Evolutionary conservation across 2,888 invertebrate genomes (phyloP).

Genomic region (Aporophyla lueneburgensis): DNA sequence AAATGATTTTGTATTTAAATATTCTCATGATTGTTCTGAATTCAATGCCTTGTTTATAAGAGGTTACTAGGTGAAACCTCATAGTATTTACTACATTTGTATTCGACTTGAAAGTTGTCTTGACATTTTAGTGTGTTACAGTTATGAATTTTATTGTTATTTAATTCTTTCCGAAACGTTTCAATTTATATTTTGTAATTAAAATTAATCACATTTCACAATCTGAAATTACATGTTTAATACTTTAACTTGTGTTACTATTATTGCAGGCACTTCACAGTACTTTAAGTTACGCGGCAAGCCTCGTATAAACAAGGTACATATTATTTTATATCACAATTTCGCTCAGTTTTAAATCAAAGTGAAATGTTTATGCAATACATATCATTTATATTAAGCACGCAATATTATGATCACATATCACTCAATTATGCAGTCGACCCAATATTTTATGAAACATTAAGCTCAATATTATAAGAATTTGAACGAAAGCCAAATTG

Average conservation of each 20-base stretch:
- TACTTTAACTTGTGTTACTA: constrained; percentile 54
- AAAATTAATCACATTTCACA: background rate
- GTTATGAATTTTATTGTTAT: background rate
- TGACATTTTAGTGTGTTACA: background rate
- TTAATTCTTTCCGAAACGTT: too few species aligned
- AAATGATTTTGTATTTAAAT: constrained; percentile 13
- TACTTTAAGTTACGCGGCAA: constrained; percentile 63
- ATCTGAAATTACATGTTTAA: constrained; percentile 20
- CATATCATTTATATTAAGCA: constrained; percentile 76
- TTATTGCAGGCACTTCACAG: constrained; percentile 63
- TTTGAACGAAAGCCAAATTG: background rate
- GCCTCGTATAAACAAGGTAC: constrained; percentile 62
- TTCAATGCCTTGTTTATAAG: constrained; percentile 55
- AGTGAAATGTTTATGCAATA: constrained; percentile 53
- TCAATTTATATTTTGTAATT: too few species aligned
- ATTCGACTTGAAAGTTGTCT: background rate
- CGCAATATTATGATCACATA: constrained; percentile 66
- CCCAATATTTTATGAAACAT: constrained; percentile 17
- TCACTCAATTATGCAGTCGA: constrained; percentile 58
- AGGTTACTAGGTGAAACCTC: constrained; percentile 12
- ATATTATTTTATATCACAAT: constrained; percentile 39
- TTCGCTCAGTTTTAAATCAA: constrained; percentile 33
- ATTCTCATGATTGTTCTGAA: constrained; percentile 2
- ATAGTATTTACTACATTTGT: background rate
- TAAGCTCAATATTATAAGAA: background rate